These are phyloP conservation scores for Mythimna lalbum DNA, from an alignment of 2,888 invertebrate genomes.

Conservation along the genomic window DNA sequence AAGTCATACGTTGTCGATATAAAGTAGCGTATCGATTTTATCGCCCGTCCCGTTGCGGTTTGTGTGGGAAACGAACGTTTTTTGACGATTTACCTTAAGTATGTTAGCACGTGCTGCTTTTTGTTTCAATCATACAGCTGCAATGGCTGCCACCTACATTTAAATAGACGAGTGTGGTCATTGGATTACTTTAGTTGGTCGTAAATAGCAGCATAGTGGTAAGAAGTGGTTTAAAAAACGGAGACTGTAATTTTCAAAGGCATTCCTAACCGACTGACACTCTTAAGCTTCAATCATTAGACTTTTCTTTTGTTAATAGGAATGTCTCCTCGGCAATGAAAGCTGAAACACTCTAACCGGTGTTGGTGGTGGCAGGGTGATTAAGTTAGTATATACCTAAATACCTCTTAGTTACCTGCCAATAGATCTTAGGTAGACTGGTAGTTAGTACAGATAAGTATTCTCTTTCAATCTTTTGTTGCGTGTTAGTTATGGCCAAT, in stretches of 20 bases:
- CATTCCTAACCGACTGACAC: not conserved
- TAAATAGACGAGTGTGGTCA: constrained; percentile 50
- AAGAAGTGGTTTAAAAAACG: constrained; percentile 17
- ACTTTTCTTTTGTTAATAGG: too few species aligned
- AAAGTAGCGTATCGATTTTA: constrained; percentile 82
- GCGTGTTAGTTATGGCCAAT: too few species aligned
- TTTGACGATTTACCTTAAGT: constrained; percentile 69
- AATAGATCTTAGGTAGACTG: too few species aligned
- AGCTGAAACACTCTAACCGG: too few species aligned
- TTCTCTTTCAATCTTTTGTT: too few species aligned
- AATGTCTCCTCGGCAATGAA: too few species aligned
- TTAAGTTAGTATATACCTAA: too few species aligned
- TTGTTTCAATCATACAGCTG: constrained; percentile 65
- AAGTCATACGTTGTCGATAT: constrained; percentile 74
- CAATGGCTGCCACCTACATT: constrained; percentile 25
- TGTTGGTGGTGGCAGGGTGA: too few species aligned
- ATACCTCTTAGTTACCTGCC: too few species aligned
- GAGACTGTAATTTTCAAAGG: constrained; percentile 23
- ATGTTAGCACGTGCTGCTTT: constrained; percentile 66
- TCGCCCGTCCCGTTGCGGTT: constrained; percentile 78
- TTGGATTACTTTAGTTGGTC: constrained; percentile 41
- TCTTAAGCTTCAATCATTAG: not conserved
- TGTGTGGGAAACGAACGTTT: constrained; percentile 79
- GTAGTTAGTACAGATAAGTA: too few species aligned
- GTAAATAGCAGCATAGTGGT: constrained; percentile 17